Conservation (phyloP, 1,140 invertebrate species). For the Procambarus virginalis region DNA sequence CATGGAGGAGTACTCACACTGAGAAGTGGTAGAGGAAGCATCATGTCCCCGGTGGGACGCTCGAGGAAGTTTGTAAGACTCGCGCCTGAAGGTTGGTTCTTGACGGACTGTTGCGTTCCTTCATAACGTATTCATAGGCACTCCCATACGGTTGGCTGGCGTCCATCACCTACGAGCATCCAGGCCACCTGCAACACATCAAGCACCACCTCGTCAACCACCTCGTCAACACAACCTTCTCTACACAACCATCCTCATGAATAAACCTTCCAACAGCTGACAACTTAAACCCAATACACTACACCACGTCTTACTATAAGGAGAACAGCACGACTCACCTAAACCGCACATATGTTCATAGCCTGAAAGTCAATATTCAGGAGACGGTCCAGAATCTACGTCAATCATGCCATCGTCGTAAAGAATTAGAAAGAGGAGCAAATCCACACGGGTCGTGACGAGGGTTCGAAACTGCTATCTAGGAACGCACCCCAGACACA, state of each 20-base stretch:
- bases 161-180: conserved; percentile 56
- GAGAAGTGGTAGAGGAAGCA: conserved; percentile 88
- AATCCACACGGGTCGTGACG: too few relatives aligned
- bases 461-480: too few relatives aligned
- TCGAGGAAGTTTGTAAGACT: conserved; percentile 89
- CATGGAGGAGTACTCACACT: conserved; percentile 79
- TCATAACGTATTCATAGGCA: conserved; percentile 44
- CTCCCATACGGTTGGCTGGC: conserved; percentile 58
- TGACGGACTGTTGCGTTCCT: conserved; percentile 71
- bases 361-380: too few relatives aligned
- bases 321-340: too few relatives aligned
- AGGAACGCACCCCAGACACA: too few relatives aligned
- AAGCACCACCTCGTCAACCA: too few relatives aligned
- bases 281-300: too few relatives aligned
- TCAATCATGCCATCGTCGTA: too few relatives aligned
- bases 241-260: background rate
- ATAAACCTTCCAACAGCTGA: background rate
- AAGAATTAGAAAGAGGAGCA: too few relatives aligned
- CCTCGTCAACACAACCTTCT: background rate
- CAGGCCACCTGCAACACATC: conserved; percentile 36
- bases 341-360: too few relatives aligned
- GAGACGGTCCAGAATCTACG: too few relatives aligned
- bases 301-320: too few relatives aligned
- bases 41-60: conserved; percentile 89
- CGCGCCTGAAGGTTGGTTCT: conserved; percentile 82